Percentiles rank a stretch among this genome's conserved stretches.
Conservation (phyloP, 2,113 vertebrate genomes). For the Bagarius yarrelli region DNA sequence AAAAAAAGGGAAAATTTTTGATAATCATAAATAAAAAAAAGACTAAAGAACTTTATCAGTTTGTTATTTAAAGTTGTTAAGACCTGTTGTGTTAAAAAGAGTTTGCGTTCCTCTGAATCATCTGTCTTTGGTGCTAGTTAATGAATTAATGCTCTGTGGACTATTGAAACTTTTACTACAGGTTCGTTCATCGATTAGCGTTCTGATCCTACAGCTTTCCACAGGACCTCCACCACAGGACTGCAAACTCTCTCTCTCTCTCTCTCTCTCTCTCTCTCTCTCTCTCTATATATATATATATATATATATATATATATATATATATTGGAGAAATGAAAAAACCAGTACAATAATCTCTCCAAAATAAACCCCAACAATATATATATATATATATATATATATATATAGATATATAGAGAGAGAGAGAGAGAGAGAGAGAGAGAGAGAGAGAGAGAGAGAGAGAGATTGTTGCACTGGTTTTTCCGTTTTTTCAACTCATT, state of each 20-base stretch:
- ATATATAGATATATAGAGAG: no score
- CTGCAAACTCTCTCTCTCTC: slow-evolving; percentile 9
- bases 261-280: neutral
- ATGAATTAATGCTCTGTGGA: slow-evolving; percentile 48
- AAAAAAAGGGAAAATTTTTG: no score
- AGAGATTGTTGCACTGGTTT: no score
- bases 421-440: no score
- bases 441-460: no score
- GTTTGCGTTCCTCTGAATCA: neutral
- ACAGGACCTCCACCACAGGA: slow-evolving; percentile 41
- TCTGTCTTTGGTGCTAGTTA: slow-evolving; percentile 54
- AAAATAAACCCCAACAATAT: no score
- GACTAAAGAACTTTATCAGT: neutral
- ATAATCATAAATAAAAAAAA: neutral
- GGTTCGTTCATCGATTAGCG: slow-evolving; percentile 62
- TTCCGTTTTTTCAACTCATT: no score
- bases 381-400: no score
- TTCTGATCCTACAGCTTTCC: slow-evolving; percentile 47
- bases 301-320: no score
- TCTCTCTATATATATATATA: no score
- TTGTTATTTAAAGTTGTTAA: slow-evolving; percentile 7
- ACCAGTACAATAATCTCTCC: no score
- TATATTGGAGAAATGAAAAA: no score
- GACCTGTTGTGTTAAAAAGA: neutral
- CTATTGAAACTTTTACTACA: slow-evolving; percentile 50